These are phyloP conservation scores for Turnix velox DNA, from an alignment of 2,113 vertebrate species.

Conservation along the genomic window DNA sequence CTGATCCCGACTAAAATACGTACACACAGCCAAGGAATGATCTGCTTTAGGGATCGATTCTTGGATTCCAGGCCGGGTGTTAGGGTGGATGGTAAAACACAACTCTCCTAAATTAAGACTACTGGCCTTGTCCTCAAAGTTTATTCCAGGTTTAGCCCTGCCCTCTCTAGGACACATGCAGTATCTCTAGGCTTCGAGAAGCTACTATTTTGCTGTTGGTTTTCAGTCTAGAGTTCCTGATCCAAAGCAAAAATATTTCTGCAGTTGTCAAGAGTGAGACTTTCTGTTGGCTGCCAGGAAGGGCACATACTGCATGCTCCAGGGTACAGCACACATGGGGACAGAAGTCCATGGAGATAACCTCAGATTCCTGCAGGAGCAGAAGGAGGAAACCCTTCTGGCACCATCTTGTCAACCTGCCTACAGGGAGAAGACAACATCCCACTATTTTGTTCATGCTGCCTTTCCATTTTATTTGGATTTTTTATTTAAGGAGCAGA, in stretches of 20 bases:
- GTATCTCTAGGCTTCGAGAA: background rate
- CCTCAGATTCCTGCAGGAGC: background rate
- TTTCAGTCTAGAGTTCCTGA: background rate
- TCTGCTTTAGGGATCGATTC: background rate
- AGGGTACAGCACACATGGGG: background rate
- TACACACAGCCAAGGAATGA: no score
- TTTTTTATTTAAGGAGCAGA: background rate
- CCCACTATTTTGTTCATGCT: background rate
- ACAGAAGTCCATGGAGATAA: fast-evolving
- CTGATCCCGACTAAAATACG: background rate
- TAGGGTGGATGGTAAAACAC: background rate
- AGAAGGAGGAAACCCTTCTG: background rate
- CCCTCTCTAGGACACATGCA: background rate
- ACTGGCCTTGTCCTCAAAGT: background rate
- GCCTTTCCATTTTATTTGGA: background rate
- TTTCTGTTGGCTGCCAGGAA: background rate
- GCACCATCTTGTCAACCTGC: background rate
- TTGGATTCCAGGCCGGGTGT: background rate
- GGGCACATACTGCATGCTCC: fast-evolving
- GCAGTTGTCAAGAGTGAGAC: background rate
- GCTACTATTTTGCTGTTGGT: background rate
- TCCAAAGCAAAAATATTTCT: background rate
- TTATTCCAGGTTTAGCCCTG: background rate
- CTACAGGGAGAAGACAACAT: background rate
- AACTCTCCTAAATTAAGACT: background rate